These are phyloP conservation scores for Callipepla squamata DNA, from an alignment of 2,113 vertebrate genomes.

Conservation along the genomic window DNA sequence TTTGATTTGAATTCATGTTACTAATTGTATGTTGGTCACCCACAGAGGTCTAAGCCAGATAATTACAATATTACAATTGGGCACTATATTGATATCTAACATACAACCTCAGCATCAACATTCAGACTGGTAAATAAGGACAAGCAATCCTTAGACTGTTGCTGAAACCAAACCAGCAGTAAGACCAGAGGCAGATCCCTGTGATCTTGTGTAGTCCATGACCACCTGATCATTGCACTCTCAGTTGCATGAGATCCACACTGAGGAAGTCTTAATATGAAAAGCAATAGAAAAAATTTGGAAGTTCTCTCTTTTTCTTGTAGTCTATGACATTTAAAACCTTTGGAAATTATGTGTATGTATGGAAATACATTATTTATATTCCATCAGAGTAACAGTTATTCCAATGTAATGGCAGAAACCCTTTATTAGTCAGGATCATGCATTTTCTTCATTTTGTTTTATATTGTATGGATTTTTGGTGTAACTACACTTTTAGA, in stretches of 20 bases:
- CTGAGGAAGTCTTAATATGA: not conserved
- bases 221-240: not conserved
- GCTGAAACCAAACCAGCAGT: not conserved
- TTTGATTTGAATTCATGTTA: not conserved
- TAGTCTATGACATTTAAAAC: not conserved
- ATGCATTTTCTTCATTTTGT: conserved; percentile 21
- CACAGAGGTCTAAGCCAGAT: not conserved
- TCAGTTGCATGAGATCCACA: not conserved
- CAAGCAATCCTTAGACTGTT: not conserved
- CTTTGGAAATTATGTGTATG: not conserved
- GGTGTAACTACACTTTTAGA: conserved; percentile 48
- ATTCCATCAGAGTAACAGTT: not conserved
- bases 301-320: not conserved
- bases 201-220: not conserved
- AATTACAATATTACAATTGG: not conserved
- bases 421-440: not conserved
- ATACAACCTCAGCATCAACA: not conserved
- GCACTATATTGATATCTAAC: not conserved
- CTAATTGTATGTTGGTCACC: not conserved
- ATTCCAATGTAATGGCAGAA: not conserved
- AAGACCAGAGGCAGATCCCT: not conserved
- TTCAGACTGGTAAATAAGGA: not conserved
- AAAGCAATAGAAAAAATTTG: not conserved
- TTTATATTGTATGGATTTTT: conserved; percentile 14
- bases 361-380: not conserved